Evolutionary conservation across 2,113 vertebrate genomes (phyloP).

Genomic region (Cyanistes caeruleus): DNA sequence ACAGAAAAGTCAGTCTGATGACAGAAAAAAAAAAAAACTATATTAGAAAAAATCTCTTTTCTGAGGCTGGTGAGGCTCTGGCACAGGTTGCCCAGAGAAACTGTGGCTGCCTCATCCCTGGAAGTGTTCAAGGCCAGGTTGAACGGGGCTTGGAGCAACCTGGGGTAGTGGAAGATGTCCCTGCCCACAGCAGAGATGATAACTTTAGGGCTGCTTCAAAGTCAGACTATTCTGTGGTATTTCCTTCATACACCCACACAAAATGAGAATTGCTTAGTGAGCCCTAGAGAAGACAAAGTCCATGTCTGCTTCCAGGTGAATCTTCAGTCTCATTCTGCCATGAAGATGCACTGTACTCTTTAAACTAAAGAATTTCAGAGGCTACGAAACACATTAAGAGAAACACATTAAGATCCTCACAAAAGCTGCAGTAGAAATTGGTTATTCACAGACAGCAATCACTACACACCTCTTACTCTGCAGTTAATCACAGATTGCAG

Average conservation of each 20-base stretch:
- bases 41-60: background rate
- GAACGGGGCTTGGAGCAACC: background rate
- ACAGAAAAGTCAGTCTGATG: background rate
- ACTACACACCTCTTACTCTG: background rate
- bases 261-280: background rate
- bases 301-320: background rate
- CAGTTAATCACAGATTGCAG: background rate
- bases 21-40: background rate
- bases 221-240: background rate
- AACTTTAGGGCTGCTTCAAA: background rate
- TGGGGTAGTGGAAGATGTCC: background rate
- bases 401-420: accelerated
- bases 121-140: background rate
- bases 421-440: background rate
- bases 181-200: background rate
- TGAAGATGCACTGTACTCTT: background rate
- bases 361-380: background rate
- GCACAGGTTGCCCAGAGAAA: background rate
- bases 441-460: background rate
- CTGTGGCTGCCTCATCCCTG: background rate
- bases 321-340: background rate
- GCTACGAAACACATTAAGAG: background rate
- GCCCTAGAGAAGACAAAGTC: background rate
- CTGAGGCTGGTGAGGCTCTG: background rate
- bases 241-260: background rate